phyloP scores from a whole-genome alignment of 2,113 vertebrate species.

The Callipepla squamata region DNA sequence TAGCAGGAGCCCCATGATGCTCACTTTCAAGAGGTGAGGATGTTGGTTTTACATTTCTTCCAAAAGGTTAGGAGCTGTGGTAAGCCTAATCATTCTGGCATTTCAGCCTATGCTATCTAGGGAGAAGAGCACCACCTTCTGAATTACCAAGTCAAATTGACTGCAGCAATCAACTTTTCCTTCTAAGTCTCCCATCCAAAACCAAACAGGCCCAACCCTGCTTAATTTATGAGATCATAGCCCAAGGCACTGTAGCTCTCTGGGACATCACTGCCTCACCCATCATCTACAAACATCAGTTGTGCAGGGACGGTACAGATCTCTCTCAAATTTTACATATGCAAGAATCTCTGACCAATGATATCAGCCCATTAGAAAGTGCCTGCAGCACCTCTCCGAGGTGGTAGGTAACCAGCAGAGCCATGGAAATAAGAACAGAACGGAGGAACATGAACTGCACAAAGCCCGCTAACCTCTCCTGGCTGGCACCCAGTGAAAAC shows the following conservation, averaged over 20 bases:
- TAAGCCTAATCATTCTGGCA: slow-evolving; percentile 13
- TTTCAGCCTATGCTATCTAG: slow-evolving; percentile 4
- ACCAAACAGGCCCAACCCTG: slow-evolving; percentile 42
- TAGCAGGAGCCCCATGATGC: neutral
- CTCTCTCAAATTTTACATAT: slow-evolving; percentile 49
- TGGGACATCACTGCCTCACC: slow-evolving; percentile 35
- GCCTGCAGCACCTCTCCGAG: slow-evolving; percentile 17
- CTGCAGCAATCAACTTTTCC: slow-evolving; percentile 42
- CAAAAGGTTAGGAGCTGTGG: slow-evolving; percentile 22
- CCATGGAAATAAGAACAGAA: neutral
- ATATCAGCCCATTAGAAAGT: slow-evolving; percentile 38
- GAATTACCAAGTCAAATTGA: slow-evolving; percentile 59
- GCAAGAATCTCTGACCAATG: slow-evolving; percentile 60
- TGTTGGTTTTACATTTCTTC: slow-evolving; percentile 32
- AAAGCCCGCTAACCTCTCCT: neutral
- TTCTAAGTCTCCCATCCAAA: slow-evolving; percentile 16
- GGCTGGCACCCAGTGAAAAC: neutral
- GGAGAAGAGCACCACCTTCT: slow-evolving; percentile 68
- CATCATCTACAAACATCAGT: slow-evolving; percentile 40
- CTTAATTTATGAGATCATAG: slow-evolving; percentile 41
- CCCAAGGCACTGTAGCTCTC: slow-evolving; percentile 19
- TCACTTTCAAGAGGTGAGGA: slow-evolving; percentile 20
- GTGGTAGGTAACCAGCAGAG: neutral
- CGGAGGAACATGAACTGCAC: neutral
- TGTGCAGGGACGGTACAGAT: slow-evolving; percentile 23